Conservation (phyloP, 2,888 invertebrate species). For the Apamea sordens region DNA sequence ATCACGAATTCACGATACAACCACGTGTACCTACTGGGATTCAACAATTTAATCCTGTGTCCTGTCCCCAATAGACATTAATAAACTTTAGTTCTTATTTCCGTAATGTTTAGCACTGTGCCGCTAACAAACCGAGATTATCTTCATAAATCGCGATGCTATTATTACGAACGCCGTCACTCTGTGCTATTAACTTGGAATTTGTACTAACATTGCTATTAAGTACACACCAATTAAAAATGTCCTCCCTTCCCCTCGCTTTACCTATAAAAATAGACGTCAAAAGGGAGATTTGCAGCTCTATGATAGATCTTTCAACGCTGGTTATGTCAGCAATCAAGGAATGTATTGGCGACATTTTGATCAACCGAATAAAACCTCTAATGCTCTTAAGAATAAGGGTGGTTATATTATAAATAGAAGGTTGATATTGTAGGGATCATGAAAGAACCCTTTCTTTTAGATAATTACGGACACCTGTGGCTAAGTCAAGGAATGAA, state of each 20-base stretch:
- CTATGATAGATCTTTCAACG: slow-evolving; percentile 38
- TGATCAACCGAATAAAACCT: slow-evolving; percentile 46
- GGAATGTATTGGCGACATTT: slow-evolving; percentile 35
- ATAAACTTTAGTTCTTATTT: background rate
- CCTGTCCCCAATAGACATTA: background rate
- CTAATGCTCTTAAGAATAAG: slow-evolving; percentile 42
- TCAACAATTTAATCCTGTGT: background rate
- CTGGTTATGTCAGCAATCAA: slow-evolving; percentile 39
- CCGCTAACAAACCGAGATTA: slow-evolving; percentile 71
- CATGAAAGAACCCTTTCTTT: slow-evolving; percentile 71
- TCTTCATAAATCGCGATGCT: slow-evolving; percentile 73
- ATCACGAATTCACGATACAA: background rate
- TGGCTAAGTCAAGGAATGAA: slow-evolving; percentile 66
- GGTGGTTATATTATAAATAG: slow-evolving; percentile 40
- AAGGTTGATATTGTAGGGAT: slow-evolving; percentile 61
- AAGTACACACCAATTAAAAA: slow-evolving; percentile 36
- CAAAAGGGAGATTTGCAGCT: background rate
- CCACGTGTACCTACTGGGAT: background rate
- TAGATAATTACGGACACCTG: slow-evolving; percentile 75
- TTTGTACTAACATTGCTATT: slow-evolving; percentile 63
- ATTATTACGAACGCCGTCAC: slow-evolving; percentile 72
- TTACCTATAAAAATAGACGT: background rate
- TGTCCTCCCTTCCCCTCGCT: slow-evolving; percentile 9
- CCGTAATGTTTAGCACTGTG: slow-evolving; percentile 24
- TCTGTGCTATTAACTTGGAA: slow-evolving; percentile 78